Evolutionary conservation across 1,140 invertebrate genomes (phyloP).

Genomic region (Heliconius congener): DNA sequence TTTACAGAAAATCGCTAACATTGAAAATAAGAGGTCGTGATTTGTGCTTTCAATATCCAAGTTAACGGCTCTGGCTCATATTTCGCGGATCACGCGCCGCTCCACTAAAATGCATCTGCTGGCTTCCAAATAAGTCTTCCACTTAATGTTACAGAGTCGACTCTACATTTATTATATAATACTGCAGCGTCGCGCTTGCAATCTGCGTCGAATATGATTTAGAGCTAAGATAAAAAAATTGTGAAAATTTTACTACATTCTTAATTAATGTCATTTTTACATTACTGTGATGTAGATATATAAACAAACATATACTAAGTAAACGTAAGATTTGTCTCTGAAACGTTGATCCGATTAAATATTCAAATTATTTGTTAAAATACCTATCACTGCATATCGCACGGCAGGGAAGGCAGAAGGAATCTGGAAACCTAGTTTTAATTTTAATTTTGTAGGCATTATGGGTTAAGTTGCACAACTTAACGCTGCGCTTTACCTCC

Average conservation of each 20-base stretch:
- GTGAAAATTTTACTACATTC: too few relatives aligned
- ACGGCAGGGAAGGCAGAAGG: too few relatives aligned
- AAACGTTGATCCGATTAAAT: too few relatives aligned
- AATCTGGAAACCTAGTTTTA: too few relatives aligned
- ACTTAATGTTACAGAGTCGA: conserved; percentile 24
- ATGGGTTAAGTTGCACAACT: neutral
- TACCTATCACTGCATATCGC: too few relatives aligned
- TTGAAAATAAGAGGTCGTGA: conserved; percentile 35
- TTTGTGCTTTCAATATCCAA: conserved; percentile 43
- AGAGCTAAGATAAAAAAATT: neutral
- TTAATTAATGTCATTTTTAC: too few relatives aligned
- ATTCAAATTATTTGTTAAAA: too few relatives aligned
- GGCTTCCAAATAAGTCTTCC: conserved; percentile 25
- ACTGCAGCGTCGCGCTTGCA: neutral
- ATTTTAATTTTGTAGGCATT: neutral
- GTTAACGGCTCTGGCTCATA: conserved; percentile 35
- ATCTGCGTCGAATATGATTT: neutral
- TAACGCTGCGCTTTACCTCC: neutral
- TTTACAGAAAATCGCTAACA: conserved; percentile 23
- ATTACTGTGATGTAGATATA: too few relatives aligned
- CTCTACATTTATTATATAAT: conserved; percentile 9
- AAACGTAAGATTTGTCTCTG: too few relatives aligned
- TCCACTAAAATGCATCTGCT: conserved; percentile 57
- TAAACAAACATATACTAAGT: too few relatives aligned
- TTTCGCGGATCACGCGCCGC: conserved; percentile 50